phyloP scores from a whole-genome alignment of 2,797 vertebrate species.

The Morus bassanus region DNA sequence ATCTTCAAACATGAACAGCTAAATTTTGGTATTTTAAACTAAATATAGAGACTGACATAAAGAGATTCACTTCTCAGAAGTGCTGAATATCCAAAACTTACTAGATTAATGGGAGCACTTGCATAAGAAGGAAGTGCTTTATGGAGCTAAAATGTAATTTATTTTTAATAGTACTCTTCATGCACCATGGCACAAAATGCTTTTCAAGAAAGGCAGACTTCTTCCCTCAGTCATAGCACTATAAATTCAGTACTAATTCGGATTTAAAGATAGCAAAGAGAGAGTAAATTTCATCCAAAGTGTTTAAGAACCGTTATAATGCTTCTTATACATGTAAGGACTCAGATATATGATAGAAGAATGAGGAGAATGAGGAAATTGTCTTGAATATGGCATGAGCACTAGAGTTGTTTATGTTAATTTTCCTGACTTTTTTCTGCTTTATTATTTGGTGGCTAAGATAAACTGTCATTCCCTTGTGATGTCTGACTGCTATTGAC shows the following conservation, averaged over 20 bases:
- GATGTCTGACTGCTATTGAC: background rate
- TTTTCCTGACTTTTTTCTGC: background rate
- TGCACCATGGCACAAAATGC: background rate
- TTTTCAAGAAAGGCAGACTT: constrained; percentile 13
- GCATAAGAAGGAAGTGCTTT: background rate
- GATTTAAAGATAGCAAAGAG: background rate
- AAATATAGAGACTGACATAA: background rate
- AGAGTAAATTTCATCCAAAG: background rate
- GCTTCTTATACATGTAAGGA: background rate
- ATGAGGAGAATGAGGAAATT: background rate
- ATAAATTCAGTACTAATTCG: background rate
- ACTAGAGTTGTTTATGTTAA: background rate
- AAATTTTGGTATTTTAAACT: background rate
- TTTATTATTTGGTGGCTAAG: background rate
- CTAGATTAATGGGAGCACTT: background rate
- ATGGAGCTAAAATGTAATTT: background rate
- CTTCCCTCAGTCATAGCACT: background rate
- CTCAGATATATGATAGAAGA: background rate
- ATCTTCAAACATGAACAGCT: background rate
- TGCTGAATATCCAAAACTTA: background rate
- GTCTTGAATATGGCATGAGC: background rate
- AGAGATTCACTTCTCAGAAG: background rate
- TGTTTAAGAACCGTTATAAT: background rate
- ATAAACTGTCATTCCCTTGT: background rate
- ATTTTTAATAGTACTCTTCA: background rate